phyloP scores from a whole-genome alignment of 2,888 invertebrate species.

The Brenthis ino region DNA sequence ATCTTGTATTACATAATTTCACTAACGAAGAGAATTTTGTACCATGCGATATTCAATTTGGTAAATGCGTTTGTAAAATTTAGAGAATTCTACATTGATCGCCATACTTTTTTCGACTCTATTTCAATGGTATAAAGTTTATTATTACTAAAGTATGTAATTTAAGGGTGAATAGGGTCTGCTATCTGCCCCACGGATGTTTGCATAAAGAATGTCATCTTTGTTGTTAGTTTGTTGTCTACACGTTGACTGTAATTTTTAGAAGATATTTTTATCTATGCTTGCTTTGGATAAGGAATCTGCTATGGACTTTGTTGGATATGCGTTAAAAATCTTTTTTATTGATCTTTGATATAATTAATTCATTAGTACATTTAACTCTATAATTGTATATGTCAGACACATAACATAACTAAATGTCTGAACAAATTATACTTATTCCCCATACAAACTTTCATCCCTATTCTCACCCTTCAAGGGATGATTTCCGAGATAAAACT shows the following conservation, averaged over 20 bases:
- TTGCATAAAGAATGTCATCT: conserved; percentile 66
- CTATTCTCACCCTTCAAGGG: too few species aligned
- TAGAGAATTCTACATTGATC: conserved; percentile 45
- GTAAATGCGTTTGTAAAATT: conserved; percentile 61
- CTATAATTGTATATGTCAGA: too few species aligned
- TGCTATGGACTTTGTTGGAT: neutral
- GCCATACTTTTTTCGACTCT: neutral
- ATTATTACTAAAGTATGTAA: neutral
- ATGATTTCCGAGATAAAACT: too few species aligned
- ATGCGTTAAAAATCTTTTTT: too few species aligned
- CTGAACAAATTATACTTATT: too few species aligned
- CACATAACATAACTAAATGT: too few species aligned
- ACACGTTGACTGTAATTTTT: conserved; percentile 62
- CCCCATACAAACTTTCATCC: too few species aligned
- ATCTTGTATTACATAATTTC: conserved; percentile 4
- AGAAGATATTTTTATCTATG: conserved; percentile 42
- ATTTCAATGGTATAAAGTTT: neutral
- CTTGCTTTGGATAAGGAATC: neutral
- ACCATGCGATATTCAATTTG: conserved; percentile 55
- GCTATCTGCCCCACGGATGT: conserved; percentile 52
- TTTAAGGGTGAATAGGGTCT: conserved; percentile 34
- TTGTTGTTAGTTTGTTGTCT: conserved; percentile 56
- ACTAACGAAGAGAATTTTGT: conserved; percentile 13
- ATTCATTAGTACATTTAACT: too few species aligned
- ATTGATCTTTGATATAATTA: too few species aligned